Base-by-base conservation (phyloP, 2,888 invertebrate genomes). In the Tethea ocularis region DNA sequence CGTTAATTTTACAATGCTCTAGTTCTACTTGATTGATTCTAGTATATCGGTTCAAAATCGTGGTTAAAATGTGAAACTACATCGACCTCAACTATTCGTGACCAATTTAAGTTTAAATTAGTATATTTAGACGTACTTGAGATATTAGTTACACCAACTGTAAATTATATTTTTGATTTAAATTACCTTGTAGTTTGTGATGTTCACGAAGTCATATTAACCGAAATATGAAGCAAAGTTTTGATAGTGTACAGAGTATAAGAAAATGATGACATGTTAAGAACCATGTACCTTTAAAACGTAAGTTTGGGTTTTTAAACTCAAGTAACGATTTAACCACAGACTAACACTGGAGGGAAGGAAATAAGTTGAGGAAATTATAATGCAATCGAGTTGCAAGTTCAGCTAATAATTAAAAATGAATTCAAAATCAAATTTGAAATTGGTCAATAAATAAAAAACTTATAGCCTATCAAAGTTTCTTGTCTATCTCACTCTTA, bases 91-190 rank as follows among this genome's bases (percentile, higher is more conserved):
- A 46, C 46, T 26, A 29, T 52, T 52, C 54, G 54, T 54, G 54
- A 54, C 17, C 54, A 33, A 54, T 54, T 54, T 20, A 53, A 54
- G 29, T 54, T 22, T 8, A 33, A 54, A 54, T 54, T 54, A 33
- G 33, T 54, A 22, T 33, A 33, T 36, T 54, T 20, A 54, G 22
- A 54, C 20, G 54, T 33, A 33, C 46, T 20, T 46, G 46, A 46
- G 22, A 20, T 11, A 54, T 54, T 13, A 22, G 11, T 29, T 22
- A 54, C 20, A 20, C 8, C 20, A 46, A 20, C 2, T 20, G 46
- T 46, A 1, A 20, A 46, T 46, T 20, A 46, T 20, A 20, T 20
- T 46, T 46, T 10, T 46, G 46, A 46, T 41, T 41, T n/a, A 41
- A 41, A 41, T 46, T 46, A n/a, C 20, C 10, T n/a, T 20, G 46